These are phyloP conservation scores for Drosophila ochracea DNA, from an alignment of 2,888 invertebrate genomes.

Conservation along the genomic window DNA sequence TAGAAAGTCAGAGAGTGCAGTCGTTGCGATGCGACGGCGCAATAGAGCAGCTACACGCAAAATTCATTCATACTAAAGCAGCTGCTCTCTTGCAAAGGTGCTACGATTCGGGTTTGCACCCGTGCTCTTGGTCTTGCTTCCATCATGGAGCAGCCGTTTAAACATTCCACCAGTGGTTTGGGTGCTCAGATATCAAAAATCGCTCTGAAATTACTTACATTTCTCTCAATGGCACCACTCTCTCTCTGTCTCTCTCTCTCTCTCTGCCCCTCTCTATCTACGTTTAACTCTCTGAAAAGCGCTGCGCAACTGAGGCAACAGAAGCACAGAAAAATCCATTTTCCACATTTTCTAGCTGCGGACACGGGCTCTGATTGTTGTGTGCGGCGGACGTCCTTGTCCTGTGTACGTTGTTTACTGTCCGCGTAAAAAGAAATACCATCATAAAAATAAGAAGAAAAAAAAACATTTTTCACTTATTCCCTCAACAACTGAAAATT, in stretches of 20 bases:
- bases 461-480: neutral
- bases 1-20: slow-evolving; percentile 4
- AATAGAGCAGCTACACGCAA: neutral
- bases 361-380: slow-evolving; percentile 57
- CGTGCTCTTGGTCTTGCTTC: neutral
- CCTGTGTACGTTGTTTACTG: slow-evolving; percentile 57
- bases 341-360: slow-evolving; percentile 55
- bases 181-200: slow-evolving; percentile 2
- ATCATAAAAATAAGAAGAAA: slow-evolving; percentile 24
- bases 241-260: neutral
- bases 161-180: slow-evolving; percentile 4
- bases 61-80: slow-evolving; percentile 7
- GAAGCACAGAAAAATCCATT: slow-evolving; percentile 60
- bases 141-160: neutral
- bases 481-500: neutral
- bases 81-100: neutral
- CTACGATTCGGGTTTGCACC: neutral
- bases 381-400: slow-evolving; percentile 68
- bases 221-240: slow-evolving; percentile 4
- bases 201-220: neutral
- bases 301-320: slow-evolving; percentile 30
- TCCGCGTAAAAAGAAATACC: slow-evolving; percentile 41
- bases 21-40: slow-evolving; percentile 9
- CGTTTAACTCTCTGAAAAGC: neutral
- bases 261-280: neutral